Evolutionary conservation across 2,797 vertebrate genomes (phyloP).

Genomic region (Xerus rutilus): DNA sequence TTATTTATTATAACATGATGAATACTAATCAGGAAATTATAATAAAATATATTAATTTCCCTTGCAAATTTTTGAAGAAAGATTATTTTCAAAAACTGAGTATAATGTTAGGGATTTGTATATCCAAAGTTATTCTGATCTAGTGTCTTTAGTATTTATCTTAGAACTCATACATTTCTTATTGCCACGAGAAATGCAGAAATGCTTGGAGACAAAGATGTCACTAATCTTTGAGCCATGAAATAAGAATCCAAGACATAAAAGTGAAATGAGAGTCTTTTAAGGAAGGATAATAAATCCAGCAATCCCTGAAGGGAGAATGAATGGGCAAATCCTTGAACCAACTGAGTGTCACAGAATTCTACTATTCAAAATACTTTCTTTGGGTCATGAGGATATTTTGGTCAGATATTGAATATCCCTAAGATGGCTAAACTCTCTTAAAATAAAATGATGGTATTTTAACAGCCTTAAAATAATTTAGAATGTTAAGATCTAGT

Average conservation of each 20-base stretch:
- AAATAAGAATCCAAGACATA: constrained; percentile 46
- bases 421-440: not conserved
- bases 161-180: constrained; percentile 16
- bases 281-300: not conserved
- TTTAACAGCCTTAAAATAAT: not conserved
- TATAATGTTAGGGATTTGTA: not conserved
- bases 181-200: not conserved
- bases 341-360: not conserved
- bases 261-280: constrained; percentile 38
- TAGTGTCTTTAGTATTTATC: not conserved
- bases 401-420: not conserved
- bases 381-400: not conserved
- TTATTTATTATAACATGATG: not conserved
- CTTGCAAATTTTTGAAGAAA: constrained; percentile 33
- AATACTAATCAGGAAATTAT: not conserved
- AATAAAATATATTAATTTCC: not conserved
- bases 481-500: not conserved
- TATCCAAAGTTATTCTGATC: not conserved
- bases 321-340: not conserved
- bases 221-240: constrained; percentile 22
- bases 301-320: not conserved
- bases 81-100: not conserved
- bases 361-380: not conserved
- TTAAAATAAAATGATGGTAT: not conserved
- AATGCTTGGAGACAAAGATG: constrained; percentile 24